Evolutionary conservation across 2,797 vertebrate species (phyloP), one percentile per base, ranked within the genome.

Genomic region (Threskiornis aethiopicus): DNA sequence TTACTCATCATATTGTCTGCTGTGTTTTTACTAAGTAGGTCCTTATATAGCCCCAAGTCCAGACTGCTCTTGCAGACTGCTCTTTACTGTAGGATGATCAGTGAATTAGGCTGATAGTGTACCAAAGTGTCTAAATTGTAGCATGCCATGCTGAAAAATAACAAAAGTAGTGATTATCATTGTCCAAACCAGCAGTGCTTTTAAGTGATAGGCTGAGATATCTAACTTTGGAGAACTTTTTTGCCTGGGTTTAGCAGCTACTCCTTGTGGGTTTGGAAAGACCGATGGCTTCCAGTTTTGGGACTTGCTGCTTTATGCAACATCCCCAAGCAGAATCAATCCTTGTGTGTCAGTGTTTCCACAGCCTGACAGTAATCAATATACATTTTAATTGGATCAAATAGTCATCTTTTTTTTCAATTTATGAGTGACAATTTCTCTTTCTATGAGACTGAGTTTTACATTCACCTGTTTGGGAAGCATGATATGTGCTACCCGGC

Each of bases 371-470:
- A 84, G 91, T 70, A 93, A 90, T 90, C 92, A 96, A 94, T 91
- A 72, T 78, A 59, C 35, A 57, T 84, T 92, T 94, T 93, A 95
- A 96, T 91, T 97, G 80, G 57, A 94, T 93, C 87, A 72, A 80
- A 83, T 75, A 71, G 28, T 51, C 5, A 4, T 26, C 1, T n/a
- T 71, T 26, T 73, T 73, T 51, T 65, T 8, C 6, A 33, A 31
- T 93, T 94, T 92, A 87, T 91, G 87, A 91, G 39, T 89, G 93
- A 95, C 84, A 93, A 69, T 86, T 93, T 94, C 47, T 82, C n/a
- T 89, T 93, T 93, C 89, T 91, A 46, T 0, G 10, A 91, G 61
- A 84, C 58, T 3, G 13, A 88, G 76, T 93, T 95, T 89, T 89
- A 66, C 39, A 55, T 79, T 92, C 89, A 95, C 78, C 78, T 90